These are phyloP conservation scores for Bothrops jararaca DNA, from an alignment of 2,113 vertebrate genomes.

Conservation along the genomic window DNA sequence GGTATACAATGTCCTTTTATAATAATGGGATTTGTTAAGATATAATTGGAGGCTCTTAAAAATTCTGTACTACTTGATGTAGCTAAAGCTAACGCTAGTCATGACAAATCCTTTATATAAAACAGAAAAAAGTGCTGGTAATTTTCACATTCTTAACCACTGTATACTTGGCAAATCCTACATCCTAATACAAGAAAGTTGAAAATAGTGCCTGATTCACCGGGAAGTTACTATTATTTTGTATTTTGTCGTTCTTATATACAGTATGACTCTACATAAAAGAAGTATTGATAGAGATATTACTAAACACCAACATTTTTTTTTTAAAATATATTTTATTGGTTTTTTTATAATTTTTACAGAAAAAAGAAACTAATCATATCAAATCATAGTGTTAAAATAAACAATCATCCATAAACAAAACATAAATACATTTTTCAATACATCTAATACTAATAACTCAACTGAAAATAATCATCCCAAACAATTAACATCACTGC, in stretches of 20 bases:
- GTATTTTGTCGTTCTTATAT: background rate
- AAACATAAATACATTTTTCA: no score
- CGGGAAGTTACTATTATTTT: slow-evolving; percentile 28
- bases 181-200: slow-evolving; percentile 33
- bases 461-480: no score
- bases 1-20: slow-evolving; percentile 55
- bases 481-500: no score
- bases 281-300: background rate
- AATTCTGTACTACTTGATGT: slow-evolving; percentile 23
- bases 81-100: slow-evolving; percentile 6
- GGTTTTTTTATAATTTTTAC: no score
- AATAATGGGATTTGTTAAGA: slow-evolving; percentile 41
- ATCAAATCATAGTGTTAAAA: no score
- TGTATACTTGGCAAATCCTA: slow-evolving; percentile 42
- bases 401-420: no score
- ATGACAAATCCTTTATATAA: slow-evolving; percentile 19
- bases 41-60: slow-evolving; percentile 57
- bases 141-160: slow-evolving; percentile 14
- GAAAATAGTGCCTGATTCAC: slow-evolving; percentile 30
- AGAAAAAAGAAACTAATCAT: no score
- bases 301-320: background rate
- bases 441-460: no score
- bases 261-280: slow-evolving; percentile 26
- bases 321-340: no score
- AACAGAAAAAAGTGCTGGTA: slow-evolving; percentile 29